phyloP scores from a whole-genome alignment of 2,797 vertebrate genomes.

The Cuculus canorus region DNA sequence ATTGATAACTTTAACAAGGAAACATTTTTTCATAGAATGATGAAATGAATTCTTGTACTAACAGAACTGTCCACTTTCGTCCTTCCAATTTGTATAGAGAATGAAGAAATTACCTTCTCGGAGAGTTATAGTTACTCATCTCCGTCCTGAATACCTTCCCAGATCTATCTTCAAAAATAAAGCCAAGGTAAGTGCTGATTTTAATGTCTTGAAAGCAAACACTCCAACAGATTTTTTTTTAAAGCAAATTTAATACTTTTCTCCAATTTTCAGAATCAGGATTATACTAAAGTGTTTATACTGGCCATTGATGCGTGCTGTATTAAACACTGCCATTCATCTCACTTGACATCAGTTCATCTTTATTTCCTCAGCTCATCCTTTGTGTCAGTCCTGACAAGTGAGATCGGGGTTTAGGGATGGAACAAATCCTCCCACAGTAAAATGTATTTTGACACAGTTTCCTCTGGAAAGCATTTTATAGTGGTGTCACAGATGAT shows the following conservation, averaged over 20 bases:
- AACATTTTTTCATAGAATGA: neutral
- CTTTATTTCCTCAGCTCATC: neutral
- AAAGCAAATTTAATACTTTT: too few relatives aligned
- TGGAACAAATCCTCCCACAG: neutral
- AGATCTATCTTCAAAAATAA: conserved; percentile 35
- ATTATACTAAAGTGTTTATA: neutral
- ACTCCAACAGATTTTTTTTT: neutral
- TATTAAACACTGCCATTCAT: neutral
- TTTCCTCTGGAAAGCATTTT: neutral
- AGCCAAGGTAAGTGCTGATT: conserved; percentile 35
- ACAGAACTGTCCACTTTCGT: neutral
- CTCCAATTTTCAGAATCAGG: neutral
- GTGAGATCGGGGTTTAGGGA: rapidly evolving
- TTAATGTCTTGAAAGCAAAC: neutral
- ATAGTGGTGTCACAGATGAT: neutral
- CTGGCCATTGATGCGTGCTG: neutral
- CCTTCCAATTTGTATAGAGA: neutral
- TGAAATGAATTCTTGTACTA: neutral
- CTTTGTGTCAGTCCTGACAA: neutral
- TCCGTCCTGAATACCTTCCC: conserved; percentile 43
- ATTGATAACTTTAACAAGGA: neutral
- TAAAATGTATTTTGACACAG: neutral
- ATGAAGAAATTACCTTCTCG: conserved; percentile 19
- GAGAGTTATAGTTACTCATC: conserved; percentile 26
- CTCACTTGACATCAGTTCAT: neutral